A percentile compares a stretch with the other conserved stretches of the same genome.
Conservation (phyloP, 2,888 invertebrate species). For the Amphipyra tragopoginis region DNA sequence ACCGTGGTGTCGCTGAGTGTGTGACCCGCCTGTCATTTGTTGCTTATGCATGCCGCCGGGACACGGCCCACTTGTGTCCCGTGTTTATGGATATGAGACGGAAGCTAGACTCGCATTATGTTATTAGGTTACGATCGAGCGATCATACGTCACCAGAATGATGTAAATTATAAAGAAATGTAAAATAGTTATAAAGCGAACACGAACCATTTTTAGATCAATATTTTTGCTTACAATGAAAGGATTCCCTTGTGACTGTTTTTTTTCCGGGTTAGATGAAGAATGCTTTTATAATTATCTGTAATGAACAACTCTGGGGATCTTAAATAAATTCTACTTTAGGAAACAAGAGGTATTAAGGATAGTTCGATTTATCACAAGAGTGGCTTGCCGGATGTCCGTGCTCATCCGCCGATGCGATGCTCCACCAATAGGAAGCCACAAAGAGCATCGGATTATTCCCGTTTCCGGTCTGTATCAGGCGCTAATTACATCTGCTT, state of each 20-base stretch:
- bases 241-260: too few relatives aligned
- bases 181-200: background rate
- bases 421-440: conserved; percentile 34
- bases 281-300: background rate
- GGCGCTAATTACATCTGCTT: conserved; percentile 42
- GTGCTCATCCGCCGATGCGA: conserved; percentile 6
- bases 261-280: too few relatives aligned
- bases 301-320: background rate
- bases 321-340: background rate
- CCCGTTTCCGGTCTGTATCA: conserved; percentile 29
- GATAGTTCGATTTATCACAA: conserved; percentile 9
- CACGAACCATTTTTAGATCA: too few relatives aligned
- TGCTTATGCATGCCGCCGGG: conserved; percentile 29
- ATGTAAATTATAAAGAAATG: background rate
- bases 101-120: background rate
- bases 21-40: conserved; percentile 12
- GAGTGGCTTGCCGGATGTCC: conserved; percentile 37
- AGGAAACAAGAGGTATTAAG: conserved; percentile 10
- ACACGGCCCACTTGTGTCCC: conserved; percentile 5
- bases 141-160: too few relatives aligned
- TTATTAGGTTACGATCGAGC: background rate
- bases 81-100: conserved; percentile 11
- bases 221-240: too few relatives aligned
- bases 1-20: conserved; percentile 5
- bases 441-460: conserved; percentile 37